phyloP scores from a whole-genome alignment of 2,888 invertebrate genomes.

The Conops quadrifasciatus region DNA sequence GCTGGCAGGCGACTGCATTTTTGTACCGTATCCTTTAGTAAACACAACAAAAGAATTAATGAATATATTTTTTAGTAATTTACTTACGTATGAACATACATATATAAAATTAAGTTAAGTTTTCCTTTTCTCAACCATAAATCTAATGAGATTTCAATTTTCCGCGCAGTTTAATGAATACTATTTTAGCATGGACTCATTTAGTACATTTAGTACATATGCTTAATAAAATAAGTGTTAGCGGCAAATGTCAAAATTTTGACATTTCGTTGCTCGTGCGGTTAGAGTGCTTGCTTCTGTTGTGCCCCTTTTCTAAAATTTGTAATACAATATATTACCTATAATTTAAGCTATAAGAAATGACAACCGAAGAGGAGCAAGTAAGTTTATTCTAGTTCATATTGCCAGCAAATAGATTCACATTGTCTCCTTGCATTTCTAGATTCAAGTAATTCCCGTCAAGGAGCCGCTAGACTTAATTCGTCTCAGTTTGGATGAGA shows the following conservation, averaged over 20 bases:
- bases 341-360: conserved; percentile 38
- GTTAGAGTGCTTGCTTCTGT: conserved; percentile 25
- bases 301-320: background rate
- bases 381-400: conserved; percentile 45
- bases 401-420: background rate
- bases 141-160: background rate
- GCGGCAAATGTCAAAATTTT: conserved; percentile 19
- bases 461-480: conserved; percentile 98
- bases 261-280: conserved; percentile 32
- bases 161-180: too few relatives aligned
- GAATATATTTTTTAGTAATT: background rate
- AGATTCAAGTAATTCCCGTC: conserved; percentile 77
- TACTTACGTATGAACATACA: background rate
- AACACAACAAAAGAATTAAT: background rate
- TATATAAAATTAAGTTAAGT: too few relatives aligned
- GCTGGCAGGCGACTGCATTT: conserved; percentile 62
- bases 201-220: background rate
- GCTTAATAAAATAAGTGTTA: background rate
- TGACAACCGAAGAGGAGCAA: conserved; percentile 64
- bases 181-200: background rate
- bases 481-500: conserved; percentile 94
- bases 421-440: conserved; percentile 20
- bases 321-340: background rate
- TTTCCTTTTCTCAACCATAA: too few relatives aligned
- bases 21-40: conserved; percentile 69